Evolutionary conservation across 2,797 vertebrate genomes (phyloP).

Genomic region (Characodon lateralis): DNA sequence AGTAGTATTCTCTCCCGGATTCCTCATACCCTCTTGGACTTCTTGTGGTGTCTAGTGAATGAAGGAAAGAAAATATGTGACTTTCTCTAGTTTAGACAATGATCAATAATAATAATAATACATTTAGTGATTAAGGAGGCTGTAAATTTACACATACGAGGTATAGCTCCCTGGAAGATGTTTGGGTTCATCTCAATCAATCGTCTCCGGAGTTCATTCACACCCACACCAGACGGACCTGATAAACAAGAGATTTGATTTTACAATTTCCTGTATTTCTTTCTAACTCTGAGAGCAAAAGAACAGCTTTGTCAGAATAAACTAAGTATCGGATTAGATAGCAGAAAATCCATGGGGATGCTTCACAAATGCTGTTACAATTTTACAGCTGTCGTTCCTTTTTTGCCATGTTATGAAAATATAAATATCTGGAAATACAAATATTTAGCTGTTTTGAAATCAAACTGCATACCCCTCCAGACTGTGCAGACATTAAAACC

Average conservation of each 20-base stretch:
- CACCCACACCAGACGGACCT: constrained; percentile 94
- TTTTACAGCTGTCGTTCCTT: too few relatives aligned
- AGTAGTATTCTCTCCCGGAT: constrained; percentile 92
- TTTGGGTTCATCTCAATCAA: constrained; percentile 87
- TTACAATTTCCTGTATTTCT: neutral
- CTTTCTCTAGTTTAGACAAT: neutral
- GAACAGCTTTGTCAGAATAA: neutral
- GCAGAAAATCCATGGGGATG: too few relatives aligned
- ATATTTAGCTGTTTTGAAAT: neutral
- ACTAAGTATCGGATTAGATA: neutral
- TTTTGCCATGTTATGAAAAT: too few relatives aligned
- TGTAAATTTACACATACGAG: constrained; percentile 80
- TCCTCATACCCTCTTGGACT: constrained; percentile 89
- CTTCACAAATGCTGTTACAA: too few relatives aligned
- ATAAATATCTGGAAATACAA: too few relatives aligned
- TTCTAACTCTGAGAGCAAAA: neutral
- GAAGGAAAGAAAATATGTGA: neutral
- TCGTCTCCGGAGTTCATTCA: constrained; percentile 90
- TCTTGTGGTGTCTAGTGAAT: constrained; percentile 88
- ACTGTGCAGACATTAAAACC: neutral
- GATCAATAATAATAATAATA: too few relatives aligned
- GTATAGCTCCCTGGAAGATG: constrained; percentile 86
- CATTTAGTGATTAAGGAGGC: neutral
- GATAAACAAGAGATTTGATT: neutral
- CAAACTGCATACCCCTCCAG: neutral